These are phyloP conservation scores for Microtus montanus DNA, from an alignment of 2,113 vertebrate genomes.

Conservation along the genomic window DNA sequence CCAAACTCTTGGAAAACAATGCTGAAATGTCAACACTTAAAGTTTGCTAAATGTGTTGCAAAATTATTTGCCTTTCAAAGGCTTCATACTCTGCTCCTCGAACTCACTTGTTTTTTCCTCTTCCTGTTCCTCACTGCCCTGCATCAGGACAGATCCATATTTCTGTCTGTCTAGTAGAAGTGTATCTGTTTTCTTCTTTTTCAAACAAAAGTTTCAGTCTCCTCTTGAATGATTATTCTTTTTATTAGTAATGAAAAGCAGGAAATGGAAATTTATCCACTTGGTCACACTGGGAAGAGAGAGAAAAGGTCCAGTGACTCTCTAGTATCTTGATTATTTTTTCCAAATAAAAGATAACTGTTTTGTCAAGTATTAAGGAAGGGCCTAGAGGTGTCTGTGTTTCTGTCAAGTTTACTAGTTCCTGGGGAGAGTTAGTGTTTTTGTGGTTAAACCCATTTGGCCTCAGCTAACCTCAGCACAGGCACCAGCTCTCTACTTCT, in stretches of 20 bases:
- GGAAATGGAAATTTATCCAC: neutral
- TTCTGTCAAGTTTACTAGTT: neutral
- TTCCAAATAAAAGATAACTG: neutral
- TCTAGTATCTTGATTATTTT: neutral
- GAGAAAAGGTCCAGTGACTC: neutral
- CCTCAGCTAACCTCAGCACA: neutral
- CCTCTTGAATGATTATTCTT: conserved; percentile 22
- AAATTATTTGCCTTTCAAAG: neutral
- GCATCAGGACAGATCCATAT: neutral
- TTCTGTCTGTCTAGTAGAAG: neutral
- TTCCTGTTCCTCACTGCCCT: neutral
- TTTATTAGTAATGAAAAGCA: neutral
- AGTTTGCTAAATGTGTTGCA: neutral
- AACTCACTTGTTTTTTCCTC: neutral
- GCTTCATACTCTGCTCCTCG: neutral
- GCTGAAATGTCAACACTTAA: neutral
- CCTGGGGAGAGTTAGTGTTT: neutral
- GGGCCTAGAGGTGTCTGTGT: neutral
- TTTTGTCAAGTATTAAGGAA: neutral
- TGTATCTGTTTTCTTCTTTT: neutral
- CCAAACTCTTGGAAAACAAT: neutral
- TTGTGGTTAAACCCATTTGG: neutral
- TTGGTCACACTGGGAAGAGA: neutral
- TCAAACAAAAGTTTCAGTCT: neutral
- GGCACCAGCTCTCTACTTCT: neutral